These are phyloP conservation scores for Hemistola chrysoprasaria DNA, from an alignment of 2,888 invertebrate genomes.

Conservation along the genomic window DNA sequence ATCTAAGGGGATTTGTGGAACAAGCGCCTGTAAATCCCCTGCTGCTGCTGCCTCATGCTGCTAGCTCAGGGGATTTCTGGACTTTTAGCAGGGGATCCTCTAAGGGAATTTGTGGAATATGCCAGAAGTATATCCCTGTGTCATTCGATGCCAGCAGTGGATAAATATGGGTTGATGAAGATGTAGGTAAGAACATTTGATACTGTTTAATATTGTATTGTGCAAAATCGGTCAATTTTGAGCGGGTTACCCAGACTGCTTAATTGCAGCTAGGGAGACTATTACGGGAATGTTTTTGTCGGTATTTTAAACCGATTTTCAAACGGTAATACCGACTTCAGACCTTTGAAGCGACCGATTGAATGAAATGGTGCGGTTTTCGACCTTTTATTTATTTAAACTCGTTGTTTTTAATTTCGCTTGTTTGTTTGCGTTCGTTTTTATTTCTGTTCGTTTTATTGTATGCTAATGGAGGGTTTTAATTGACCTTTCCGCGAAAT, in stretches of 20 bases:
- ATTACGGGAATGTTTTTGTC: constrained; percentile 10
- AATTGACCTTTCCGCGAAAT: no score
- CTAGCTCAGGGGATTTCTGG: no score
- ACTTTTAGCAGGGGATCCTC: no score
- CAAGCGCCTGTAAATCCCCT: no score
- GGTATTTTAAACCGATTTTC: constrained; percentile 14
- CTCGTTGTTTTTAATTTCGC: background rate
- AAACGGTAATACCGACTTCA: constrained; percentile 1
- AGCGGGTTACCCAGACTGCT: constrained; percentile 8
- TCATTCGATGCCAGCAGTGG: no score
- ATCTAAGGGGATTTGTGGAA: no score
- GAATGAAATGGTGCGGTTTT: constrained; percentile 4
- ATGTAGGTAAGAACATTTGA: no score
- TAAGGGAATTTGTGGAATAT: no score
- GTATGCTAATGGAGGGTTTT: constrained; percentile 3
- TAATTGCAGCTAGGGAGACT: constrained; percentile 15
- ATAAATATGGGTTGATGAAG: no score
- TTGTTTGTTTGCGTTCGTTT: background rate
- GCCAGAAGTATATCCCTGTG: no score
- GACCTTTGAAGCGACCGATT: constrained; percentile 1
- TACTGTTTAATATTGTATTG: constrained; percentile 5
- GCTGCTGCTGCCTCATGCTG: no score
- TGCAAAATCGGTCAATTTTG: constrained; percentile 14
- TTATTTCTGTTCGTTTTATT: constrained; percentile 6
- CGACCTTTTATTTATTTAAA: no score